A percentile compares a stretch with the other conserved stretches of the same genome.
phyloP scores from a whole-genome alignment of 2,113 vertebrate species.

The Rhinogobius similis region DNA sequence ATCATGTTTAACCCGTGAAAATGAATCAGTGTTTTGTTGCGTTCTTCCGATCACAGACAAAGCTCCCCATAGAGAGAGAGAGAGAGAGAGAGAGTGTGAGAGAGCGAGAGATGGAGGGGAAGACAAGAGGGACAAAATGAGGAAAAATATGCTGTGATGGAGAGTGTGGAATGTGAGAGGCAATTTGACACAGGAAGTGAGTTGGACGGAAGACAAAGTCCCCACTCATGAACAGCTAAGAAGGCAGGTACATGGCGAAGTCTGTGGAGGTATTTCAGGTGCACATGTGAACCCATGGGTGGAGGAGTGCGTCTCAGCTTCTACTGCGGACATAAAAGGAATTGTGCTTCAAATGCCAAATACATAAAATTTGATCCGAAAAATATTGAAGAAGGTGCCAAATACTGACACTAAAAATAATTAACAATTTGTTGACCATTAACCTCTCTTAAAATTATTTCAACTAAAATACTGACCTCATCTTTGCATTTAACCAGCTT shows the following conservation, averaged over 20 bases:
- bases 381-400: background rate
- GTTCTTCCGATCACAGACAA: slow-evolving; percentile 65
- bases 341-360: background rate
- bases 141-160: slow-evolving; percentile 51
- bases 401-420: background rate
- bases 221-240: slow-evolving; percentile 23
- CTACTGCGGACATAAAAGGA: background rate
- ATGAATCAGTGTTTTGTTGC: slow-evolving; percentile 80
- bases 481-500: too few species aligned
- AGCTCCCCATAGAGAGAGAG: slow-evolving; percentile 72
- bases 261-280: slow-evolving; percentile 58
- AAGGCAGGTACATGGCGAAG: slow-evolving; percentile 44
- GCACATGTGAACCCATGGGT: slow-evolving; percentile 40
- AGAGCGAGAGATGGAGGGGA: slow-evolving; percentile 40
- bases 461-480: too few species aligned
- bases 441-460: background rate
- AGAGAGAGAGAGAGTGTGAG: slow-evolving; percentile 50
- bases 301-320: background rate
- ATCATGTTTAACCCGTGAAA: slow-evolving; percentile 67
- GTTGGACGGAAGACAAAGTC: slow-evolving; percentile 63
- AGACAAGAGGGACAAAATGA: slow-evolving; percentile 52
- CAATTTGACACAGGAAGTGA: slow-evolving; percentile 77
- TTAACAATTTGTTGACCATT: background rate
- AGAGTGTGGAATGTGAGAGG: slow-evolving; percentile 76
- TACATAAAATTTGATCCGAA: background rate